phyloP scores from a whole-genome alignment of 1,140 invertebrate genomes.

The Wiebesia pumilae region DNA sequence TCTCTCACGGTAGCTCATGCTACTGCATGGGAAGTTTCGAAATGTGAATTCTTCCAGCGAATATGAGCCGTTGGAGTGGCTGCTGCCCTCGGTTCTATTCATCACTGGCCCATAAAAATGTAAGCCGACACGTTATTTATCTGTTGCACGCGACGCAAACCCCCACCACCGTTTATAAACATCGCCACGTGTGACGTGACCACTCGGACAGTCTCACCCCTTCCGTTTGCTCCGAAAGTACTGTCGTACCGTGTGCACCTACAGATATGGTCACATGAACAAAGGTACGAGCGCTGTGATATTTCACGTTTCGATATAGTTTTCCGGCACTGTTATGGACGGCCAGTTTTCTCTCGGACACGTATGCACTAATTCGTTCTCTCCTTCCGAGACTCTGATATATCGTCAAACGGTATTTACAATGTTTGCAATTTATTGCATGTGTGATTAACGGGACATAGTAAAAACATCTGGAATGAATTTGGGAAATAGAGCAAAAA shows the following conservation, averaged over 20 bases:
- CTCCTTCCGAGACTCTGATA: conserved; percentile 15
- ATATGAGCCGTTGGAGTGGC: background rate
- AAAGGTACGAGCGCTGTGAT: conserved; percentile 49
- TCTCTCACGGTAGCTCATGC: too few species aligned
- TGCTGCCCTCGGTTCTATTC: conserved; percentile 6
- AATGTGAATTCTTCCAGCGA: background rate
- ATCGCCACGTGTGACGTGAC: background rate
- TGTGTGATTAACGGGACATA: conserved; percentile 27
- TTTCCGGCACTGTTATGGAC: conserved; percentile 24
- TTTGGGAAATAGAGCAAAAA: conserved; percentile 27
- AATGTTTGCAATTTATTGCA: conserved; percentile 46
- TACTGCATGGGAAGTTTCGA: background rate
- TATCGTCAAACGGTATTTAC: conserved; percentile 41
- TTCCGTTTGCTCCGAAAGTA: background rate
- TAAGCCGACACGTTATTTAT: conserved; percentile 66
- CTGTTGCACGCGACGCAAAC: conserved; percentile 53
- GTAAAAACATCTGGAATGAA: conserved; percentile 39
- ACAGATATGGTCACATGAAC: too few species aligned
- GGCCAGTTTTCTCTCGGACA: too few species aligned
- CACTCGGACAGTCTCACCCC: background rate
- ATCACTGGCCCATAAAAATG: conserved; percentile 62
- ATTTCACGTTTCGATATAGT: conserved; percentile 57
- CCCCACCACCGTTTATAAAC: background rate
- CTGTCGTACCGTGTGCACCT: too few species aligned
- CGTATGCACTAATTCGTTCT: background rate